Evolutionary conservation across 2,888 invertebrate species (phyloP), one percentile per base, ranked within the genome.

Genomic region (Parnassius orleans): DNA sequence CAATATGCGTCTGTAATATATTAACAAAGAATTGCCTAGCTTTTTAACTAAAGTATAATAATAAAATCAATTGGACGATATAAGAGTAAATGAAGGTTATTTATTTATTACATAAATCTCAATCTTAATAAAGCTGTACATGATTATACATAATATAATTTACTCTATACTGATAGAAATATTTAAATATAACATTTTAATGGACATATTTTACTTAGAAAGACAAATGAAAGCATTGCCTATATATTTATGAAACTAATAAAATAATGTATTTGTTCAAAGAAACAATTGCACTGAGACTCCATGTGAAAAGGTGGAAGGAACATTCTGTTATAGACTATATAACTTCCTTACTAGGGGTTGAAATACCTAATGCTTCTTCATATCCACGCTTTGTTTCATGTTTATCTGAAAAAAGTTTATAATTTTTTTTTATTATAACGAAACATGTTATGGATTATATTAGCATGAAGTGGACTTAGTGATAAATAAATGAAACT

Each of bases 281-380:
- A 82, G 79, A 74, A 85, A 84, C 80, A 81, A 86, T 89, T 89
- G 89, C 90, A 89, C 88, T 86, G 87, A 84, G 78, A 83, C 76
- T 82, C 80, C 78, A 72, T 74, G 78, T 77, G 82, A 80, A 76
- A 80, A 78, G 33, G 33, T 33, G 33, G 77, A 76, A 77, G 68
- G 66, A 68, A 70, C 65, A 72, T 71, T 73, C 52, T 42, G 57
- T 61, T 70, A 57, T 80, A 78, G 77, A 84, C 86, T 93, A 93
- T 81, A 93, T 87, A 77, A 96, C 94, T 87, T 97, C 96, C 88
- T 98, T 97, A 76, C 97, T 97, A 11, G 98, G 97, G 48, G 97
- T 98, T 54, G 97, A 97, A 78, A 98, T 97, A 68, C 97, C 98
- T 73, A 96, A 93, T 48, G 98, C 96, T 90, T 97, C 97, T 84